Conservation (phyloP, 2,797 vertebrate genomes). For the Pelochelys cantorii region DNA sequence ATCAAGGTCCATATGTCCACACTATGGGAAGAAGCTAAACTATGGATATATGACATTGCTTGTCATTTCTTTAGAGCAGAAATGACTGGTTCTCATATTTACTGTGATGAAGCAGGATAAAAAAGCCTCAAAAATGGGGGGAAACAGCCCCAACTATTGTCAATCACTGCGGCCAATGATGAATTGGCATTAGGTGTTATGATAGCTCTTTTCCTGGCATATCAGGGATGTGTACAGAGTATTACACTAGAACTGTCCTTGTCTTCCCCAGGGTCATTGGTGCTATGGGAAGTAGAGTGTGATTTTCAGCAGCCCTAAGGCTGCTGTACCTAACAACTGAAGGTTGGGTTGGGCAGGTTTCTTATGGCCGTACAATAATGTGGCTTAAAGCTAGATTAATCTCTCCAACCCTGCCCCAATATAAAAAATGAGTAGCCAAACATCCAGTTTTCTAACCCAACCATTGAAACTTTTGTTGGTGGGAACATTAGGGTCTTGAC, state of each 20-base stretch:
- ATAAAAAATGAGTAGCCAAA: background rate
- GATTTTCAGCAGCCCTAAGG: rapidly evolving
- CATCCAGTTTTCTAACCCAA: background rate
- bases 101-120: background rate
- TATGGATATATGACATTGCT: background rate
- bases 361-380: background rate
- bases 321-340: background rate
- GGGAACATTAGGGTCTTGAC: background rate
- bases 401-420: background rate
- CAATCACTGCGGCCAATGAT: rapidly evolving
- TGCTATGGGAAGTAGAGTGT: background rate
- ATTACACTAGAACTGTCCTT: background rate
- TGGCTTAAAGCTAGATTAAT: no score
- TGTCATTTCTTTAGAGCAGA: background rate
- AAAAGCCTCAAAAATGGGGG: background rate
- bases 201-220: background rate
- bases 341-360: background rate
- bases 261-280: background rate
- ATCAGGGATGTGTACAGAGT: background rate
- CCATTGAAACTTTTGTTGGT: background rate
- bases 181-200: background rate
- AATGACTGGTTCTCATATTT: background rate
- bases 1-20: background rate
- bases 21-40: background rate
- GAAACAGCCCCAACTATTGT: rapidly evolving